Base-by-base conservation (phyloP, 2,888 invertebrate species). In the Plutella xylostella region DNA sequence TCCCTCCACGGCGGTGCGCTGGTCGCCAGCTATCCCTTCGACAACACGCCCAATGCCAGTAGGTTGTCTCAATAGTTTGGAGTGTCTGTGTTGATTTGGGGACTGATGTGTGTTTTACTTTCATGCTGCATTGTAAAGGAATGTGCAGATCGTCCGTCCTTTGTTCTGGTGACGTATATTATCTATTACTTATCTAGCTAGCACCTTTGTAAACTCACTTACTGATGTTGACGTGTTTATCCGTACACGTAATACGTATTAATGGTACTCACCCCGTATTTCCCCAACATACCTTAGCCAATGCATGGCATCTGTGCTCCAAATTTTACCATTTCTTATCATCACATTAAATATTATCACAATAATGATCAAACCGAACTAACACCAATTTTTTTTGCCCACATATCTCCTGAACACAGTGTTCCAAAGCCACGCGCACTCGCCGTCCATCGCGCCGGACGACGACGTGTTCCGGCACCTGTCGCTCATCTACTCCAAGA, bases 1-100 rank as follows among this genome's bases (percentile, higher is more conserved):
- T 96, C 96, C 55, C 85, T 98, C 44, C 98, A 98, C 69, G 97
- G 97, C 0, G 98, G 98, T 37, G 94, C 96, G 1, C 83, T 98
- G 49, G 97, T 98, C 12, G 98, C 96, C 37, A 97, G 96, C 61
- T 98, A 98, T 74, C 98, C 98, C 0, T 98, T 93, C 72, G 98
- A 98, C 73, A 97, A 96, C 72, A 96, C 95, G 4, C 94, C 95
- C 17, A 95, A 92, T 85, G 91, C 94, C 76, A 92, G 96, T 96
- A 91, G 92, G 91, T 47, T 19, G 18, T 18, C 28, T 41, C 12
- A 17, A 41, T 38, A 41, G 42, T 46, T 44, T 48, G 33, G 44
- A 45, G 44, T 46, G 46, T 37, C 28, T 46, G 45, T 21, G 40
- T 28, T 48, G 15, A 33, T 2, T 3, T 33, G 33, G 33, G 15